These are phyloP conservation scores for Neolamprologus cancellatus DNA, from an alignment of 2,113 vertebrate species.

Conservation along the genomic window DNA sequence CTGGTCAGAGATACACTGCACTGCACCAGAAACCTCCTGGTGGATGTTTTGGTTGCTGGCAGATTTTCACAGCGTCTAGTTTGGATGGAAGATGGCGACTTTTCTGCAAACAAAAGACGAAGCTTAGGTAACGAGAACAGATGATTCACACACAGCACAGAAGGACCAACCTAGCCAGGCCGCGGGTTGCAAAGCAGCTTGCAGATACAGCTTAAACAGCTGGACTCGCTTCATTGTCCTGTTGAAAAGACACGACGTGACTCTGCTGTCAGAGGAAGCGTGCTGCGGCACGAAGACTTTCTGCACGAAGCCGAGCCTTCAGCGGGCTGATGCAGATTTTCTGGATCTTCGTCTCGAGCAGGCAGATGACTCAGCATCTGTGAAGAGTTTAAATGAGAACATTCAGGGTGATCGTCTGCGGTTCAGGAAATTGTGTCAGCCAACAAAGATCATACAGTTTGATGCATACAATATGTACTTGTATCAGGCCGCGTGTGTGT, in stretches of 20 bases:
- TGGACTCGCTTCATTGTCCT: not conserved
- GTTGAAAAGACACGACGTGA: not conserved
- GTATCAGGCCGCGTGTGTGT: not conserved
- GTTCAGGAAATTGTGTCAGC: not conserved
- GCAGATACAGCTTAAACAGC: not conserved
- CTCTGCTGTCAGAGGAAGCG: not conserved
- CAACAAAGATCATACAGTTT: slow-evolving; percentile 16
- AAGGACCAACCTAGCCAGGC: accelerated
- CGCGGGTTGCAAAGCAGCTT: not conserved
- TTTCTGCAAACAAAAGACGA: not conserved
- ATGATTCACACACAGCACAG: not conserved
- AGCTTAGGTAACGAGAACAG: not conserved
- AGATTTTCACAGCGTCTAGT: not conserved
- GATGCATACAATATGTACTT: not conserved
- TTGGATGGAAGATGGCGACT: not conserved
- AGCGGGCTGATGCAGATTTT: not conserved
- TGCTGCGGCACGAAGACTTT: not conserved
- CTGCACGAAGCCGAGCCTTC: not conserved
- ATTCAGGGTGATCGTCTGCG: not conserved
- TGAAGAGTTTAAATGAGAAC: not conserved
- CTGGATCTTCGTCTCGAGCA: not conserved
- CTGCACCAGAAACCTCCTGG: not conserved
- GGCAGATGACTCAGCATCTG: not conserved
- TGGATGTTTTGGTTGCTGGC: not conserved
- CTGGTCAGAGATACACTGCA: not conserved